Percentiles rank a stretch among this genome's conserved stretches.
Conservation (phyloP, 2,797 vertebrate genomes). For the Galaxias olidus region DNA sequence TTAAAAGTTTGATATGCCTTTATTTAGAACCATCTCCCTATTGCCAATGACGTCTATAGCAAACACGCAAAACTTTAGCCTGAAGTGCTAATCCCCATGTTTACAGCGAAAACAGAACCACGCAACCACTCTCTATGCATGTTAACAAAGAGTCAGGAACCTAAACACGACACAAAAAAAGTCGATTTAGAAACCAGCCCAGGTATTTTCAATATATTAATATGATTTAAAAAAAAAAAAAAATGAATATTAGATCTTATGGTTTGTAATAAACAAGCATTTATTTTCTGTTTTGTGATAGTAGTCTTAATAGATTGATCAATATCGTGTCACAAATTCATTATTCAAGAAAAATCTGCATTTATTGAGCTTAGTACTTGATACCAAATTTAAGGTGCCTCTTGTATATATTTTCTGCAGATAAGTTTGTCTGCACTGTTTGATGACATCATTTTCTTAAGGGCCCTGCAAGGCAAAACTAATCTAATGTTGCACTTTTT, state of each 20-base stretch:
- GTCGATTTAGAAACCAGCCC: constrained; percentile 25
- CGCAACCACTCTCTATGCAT: constrained; percentile 78
- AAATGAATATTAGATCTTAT: neutral
- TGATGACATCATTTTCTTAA: constrained; percentile 70
- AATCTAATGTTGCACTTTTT: constrained; percentile 86
- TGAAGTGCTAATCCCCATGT: constrained; percentile 61
- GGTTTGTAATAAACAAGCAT: constrained; percentile 7
- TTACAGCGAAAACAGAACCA: constrained; percentile 64
- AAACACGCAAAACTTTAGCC: constrained; percentile 39
- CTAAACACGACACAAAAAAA: constrained; percentile 36
- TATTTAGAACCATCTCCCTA: constrained; percentile 32
- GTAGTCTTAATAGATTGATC: constrained; percentile 11
- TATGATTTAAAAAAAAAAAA: constrained; percentile 17
- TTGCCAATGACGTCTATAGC: constrained; percentile 43
- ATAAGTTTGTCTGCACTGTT: constrained; percentile 66
- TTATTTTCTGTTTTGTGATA: neutral
- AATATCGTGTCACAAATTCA: constrained; percentile 42
- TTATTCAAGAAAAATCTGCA: constrained; percentile 31
- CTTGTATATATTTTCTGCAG: constrained; percentile 78
- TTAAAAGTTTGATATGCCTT: constrained; percentile 36
- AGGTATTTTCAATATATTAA: constrained; percentile 28
- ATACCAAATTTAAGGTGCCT: constrained; percentile 82
- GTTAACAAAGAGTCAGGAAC: constrained; percentile 60
- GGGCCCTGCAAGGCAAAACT: constrained; percentile 82
- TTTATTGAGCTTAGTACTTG: constrained; percentile 69